Percentiles rank a stretch among this genome's conserved stretches.
Conservation (phyloP, 1,140 invertebrate species). For the Argopecten irradians region DNA sequence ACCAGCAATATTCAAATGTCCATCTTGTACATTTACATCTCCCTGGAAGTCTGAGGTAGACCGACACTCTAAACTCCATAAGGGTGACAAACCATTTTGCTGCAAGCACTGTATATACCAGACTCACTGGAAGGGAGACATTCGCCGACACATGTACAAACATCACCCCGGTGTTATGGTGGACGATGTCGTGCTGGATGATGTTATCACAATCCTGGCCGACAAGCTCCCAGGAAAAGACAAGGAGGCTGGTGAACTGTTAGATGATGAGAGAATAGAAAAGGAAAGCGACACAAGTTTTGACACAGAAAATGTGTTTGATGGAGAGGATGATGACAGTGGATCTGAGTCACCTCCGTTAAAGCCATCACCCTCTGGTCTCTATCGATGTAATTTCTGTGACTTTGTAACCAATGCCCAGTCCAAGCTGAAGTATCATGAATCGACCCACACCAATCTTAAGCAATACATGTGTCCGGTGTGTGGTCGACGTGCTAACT, state of each 20-base stretch:
- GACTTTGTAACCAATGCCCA: slow-evolving; percentile 67
- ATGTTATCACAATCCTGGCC: slow-evolving; percentile 53
- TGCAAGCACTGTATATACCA: slow-evolving; percentile 74
- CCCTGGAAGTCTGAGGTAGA: slow-evolving; percentile 71
- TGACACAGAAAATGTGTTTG: not conserved
- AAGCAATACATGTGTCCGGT: slow-evolving; percentile 75
- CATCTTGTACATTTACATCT: slow-evolving; percentile 66
- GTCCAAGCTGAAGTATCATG: slow-evolving; percentile 72
- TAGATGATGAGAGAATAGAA: slow-evolving; percentile 18
- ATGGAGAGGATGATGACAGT: slow-evolving; percentile 27
- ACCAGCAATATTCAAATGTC: slow-evolving; percentile 69
- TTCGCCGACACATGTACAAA: slow-evolving; percentile 76
- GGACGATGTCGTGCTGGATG: slow-evolving; percentile 51
- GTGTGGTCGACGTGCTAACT: slow-evolving; percentile 73
- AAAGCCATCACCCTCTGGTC: slow-evolving; percentile 41
- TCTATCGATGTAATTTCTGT: slow-evolving; percentile 71
- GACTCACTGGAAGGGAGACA: slow-evolving; percentile 77
- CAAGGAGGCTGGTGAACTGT: not conserved
- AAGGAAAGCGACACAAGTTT: not conserved
- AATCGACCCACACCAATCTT: slow-evolving; percentile 73
- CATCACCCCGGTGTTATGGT: slow-evolving; percentile 71
- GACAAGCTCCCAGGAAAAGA: slow-evolving; percentile 40
- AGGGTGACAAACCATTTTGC: slow-evolving; percentile 71
- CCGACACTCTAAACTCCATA: slow-evolving; percentile 68
- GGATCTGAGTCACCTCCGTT: slow-evolving; percentile 47